Evolutionary conservation across 2,888 invertebrate species (phyloP), one percentile per base, ranked within the genome.

Genomic region (Charanyca ferruginea): DNA sequence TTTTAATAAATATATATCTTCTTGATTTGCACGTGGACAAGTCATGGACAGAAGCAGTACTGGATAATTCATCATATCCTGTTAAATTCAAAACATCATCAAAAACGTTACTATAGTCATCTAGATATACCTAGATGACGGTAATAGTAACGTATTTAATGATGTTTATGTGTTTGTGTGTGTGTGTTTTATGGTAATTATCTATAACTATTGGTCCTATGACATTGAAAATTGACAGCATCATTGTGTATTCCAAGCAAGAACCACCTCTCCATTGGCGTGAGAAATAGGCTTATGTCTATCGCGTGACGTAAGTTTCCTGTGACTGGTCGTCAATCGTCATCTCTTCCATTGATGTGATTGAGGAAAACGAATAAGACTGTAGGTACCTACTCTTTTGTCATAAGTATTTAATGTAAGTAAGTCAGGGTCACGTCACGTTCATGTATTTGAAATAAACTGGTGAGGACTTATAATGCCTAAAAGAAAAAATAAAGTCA

Each of bases 171-270:
- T n/a, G n/a, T n/a, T n/a, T n/a, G n/a, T n/a, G n/a, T n/a, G n/a
- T n/a, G n/a, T n/a, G n/a, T n/a, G n/a, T n/a, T n/a, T n/a, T n/a
- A n/a, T n/a, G n/a, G n/a, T n/a, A n/a, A n/a, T n/a, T n/a, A n/a
- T n/a, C n/a, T n/a, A 5, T 28, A 28, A 9, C 9, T 41, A 28
- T 25, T 25, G 41, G 20, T 49, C 44, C 48, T 35, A 32, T 51
- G 66, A 16, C 54, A 78, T 51, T 66, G 79, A 57, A 6, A 25
- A 38, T 41, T 60, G 60, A 47, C 61, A 54, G 55, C 47, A 79
- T 75, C 61, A 62, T 74, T 66, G 45, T 22, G 16, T 78, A 66
- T 75, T 66, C 79, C 58, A 35, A 66, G 67, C 58, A 35, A 66
- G 67, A 75, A 79, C 25, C 49, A 25, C 25, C 18, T 62, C 42